phyloP scores from a whole-genome alignment of 2,888 invertebrate genomes.

The Diogma glabrata region DNA sequence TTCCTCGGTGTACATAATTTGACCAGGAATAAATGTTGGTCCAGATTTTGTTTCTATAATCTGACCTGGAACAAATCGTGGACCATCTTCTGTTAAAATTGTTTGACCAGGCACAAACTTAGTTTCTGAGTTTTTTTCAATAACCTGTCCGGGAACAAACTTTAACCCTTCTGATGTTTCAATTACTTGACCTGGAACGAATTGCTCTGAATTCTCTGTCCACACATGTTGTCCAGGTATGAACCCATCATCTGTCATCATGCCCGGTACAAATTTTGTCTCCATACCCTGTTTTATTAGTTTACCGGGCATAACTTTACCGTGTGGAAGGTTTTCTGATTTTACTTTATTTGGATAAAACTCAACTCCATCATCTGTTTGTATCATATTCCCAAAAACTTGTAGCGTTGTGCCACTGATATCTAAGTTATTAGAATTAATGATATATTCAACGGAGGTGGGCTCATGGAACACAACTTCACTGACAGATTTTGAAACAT shows the following conservation, averaged over 20 bases:
- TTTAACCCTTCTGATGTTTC: slow-evolving; percentile 54
- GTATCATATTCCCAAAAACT: slow-evolving; percentile 55
- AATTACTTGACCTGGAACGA: slow-evolving; percentile 61
- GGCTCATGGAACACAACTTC: slow-evolving; percentile 46
- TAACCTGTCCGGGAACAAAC: slow-evolving; percentile 66
- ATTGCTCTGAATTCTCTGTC: slow-evolving; percentile 57
- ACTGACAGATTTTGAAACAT: slow-evolving; percentile 44
- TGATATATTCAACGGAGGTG: slow-evolving; percentile 43
- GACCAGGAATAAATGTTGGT: slow-evolving; percentile 66
- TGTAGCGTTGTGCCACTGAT: slow-evolving; percentile 42
- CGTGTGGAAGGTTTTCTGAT: slow-evolving; percentile 40
- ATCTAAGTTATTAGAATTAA: slow-evolving; percentile 44
- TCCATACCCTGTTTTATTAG: slow-evolving; percentile 47
- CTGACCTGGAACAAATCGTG: slow-evolving; percentile 67
- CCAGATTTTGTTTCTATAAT: slow-evolving; percentile 63
- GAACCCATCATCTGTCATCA: slow-evolving; percentile 53
- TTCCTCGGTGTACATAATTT: slow-evolving; percentile 47
- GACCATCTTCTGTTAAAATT: slow-evolving; percentile 55
- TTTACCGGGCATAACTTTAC: slow-evolving; percentile 52
- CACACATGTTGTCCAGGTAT: slow-evolving; percentile 57
- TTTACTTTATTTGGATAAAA: slow-evolving; percentile 41
- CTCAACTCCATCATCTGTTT: slow-evolving; percentile 50
- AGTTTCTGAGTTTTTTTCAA: slow-evolving; percentile 52
- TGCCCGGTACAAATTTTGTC: slow-evolving; percentile 56
- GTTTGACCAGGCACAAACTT: slow-evolving; percentile 69